Percentiles rank a stretch among this genome's conserved stretches.
phyloP scores from a whole-genome alignment of 2,888 invertebrate species.

The Alsophila aescularia region DNA sequence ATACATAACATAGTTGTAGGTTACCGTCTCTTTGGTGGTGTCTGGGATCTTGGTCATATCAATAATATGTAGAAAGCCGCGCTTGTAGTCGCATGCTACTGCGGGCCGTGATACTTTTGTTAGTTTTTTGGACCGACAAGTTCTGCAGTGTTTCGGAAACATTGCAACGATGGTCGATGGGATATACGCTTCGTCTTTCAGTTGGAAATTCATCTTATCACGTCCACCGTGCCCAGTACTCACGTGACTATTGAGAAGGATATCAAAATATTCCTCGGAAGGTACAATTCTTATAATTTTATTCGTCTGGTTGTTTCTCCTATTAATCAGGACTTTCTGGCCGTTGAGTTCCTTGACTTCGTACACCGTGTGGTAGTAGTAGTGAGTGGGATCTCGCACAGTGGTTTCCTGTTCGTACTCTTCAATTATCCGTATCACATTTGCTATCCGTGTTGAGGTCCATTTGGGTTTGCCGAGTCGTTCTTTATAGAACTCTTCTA shows the following conservation, averaged over 20 bases:
- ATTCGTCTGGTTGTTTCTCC: neutral
- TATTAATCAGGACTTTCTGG: neutral
- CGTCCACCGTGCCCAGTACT: constrained; percentile 31
- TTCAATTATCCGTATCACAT: constrained; percentile 6
- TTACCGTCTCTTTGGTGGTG: neutral
- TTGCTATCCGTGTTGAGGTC: neutral
- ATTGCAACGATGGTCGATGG: constrained; percentile 6
- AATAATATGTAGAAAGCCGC: neutral
- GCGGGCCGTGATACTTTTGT: neutral
- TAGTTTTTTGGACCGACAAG: neutral
- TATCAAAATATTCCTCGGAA: constrained; percentile 30
- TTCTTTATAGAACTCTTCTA: neutral
- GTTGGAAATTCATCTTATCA: constrained; percentile 18
- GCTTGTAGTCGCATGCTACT: neutral
- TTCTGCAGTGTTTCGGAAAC: constrained; percentile 2
- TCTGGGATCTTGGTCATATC: constrained; percentile 6
- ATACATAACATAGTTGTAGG: constrained; percentile 3
- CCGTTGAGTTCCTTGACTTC: constrained; percentile 1
- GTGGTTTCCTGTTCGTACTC: neutral
- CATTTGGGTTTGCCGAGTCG: neutral
- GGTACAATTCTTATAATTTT: constrained; percentile 21
- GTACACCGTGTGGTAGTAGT: constrained; percentile 2
- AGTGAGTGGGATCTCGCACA: neutral
- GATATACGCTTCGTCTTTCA: constrained; percentile 20
- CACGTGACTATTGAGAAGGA: constrained; percentile 20